These are phyloP conservation scores for Phyllotreta cruciferae DNA, from an alignment of 2,888 invertebrate species.

Conservation along the genomic window DNA sequence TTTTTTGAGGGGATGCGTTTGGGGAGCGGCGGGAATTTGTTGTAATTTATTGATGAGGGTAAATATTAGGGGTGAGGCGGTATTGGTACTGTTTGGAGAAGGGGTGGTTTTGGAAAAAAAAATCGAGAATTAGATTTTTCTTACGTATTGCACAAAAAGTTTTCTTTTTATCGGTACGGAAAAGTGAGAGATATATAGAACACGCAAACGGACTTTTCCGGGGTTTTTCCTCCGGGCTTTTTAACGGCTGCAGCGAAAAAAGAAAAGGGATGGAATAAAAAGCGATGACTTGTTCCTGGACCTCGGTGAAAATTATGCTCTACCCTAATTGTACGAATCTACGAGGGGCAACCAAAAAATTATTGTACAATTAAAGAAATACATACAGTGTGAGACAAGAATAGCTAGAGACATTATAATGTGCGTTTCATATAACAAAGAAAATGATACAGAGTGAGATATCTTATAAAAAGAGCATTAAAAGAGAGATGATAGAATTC, in stretches of 20 bases:
- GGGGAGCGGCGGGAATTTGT: slow-evolving; percentile 1
- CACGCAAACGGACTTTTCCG: too few species aligned
- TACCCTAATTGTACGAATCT: slow-evolving; percentile 19
- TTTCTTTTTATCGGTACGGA: too few species aligned
- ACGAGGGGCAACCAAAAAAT: neutral
- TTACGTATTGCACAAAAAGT: too few species aligned
- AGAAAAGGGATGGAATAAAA: slow-evolving; percentile 14
- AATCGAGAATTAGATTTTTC: too few species aligned
- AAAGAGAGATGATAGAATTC: too few species aligned
- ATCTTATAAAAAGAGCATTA: too few species aligned
- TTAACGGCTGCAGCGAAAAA: slow-evolving; percentile 15
- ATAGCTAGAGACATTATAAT: too few species aligned
- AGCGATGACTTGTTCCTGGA: slow-evolving; percentile 19
- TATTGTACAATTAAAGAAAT: too few species aligned
- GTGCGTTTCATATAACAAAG: too few species aligned
- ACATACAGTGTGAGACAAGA: too few species aligned
- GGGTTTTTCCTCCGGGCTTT: slow-evolving; percentile 17
- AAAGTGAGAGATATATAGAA: too few species aligned
- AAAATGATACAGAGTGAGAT: too few species aligned
- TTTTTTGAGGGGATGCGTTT: slow-evolving; percentile 16
- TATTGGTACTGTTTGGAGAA: neutral
- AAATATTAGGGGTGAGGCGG: slow-evolving; percentile 24
- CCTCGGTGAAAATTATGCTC: slow-evolving; percentile 15
- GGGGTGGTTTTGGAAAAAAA: neutral
- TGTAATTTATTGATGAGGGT: slow-evolving; percentile 29